Percentiles rank a stretch among this genome's conserved stretches.
These are phyloP conservation scores for Drusus annulatus DNA, from an alignment of 1,140 invertebrate genomes.

Conservation along the genomic window DNA sequence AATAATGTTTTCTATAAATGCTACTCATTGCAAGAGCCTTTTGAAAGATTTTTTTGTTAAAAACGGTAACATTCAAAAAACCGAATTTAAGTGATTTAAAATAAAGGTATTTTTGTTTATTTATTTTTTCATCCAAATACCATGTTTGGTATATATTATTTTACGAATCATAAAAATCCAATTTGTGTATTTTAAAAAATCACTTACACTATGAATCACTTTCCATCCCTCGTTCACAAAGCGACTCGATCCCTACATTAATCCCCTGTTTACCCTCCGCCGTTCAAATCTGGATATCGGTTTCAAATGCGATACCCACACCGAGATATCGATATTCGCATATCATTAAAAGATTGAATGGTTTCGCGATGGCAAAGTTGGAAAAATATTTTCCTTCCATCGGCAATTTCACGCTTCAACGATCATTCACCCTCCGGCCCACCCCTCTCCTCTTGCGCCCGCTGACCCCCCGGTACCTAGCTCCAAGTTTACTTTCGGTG, in stretches of 20 bases:
- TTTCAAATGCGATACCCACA: constrained; percentile 9
- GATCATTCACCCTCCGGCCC: constrained; percentile 37
- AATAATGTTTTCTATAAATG: too few relatives aligned
- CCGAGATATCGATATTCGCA: constrained; percentile 43
- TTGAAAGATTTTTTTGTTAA: too few relatives aligned
- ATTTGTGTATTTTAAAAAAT: neutral
- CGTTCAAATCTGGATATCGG: constrained; percentile 31
- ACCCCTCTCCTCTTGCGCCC: neutral
- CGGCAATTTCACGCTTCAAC: constrained; percentile 44
- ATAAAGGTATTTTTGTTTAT: too few relatives aligned
- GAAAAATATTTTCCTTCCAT: constrained; percentile 45
- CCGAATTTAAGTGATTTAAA: too few relatives aligned
- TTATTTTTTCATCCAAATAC: too few relatives aligned
- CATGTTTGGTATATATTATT: too few relatives aligned
- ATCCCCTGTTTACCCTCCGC: constrained; percentile 25
- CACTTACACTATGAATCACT: constrained; percentile 9
- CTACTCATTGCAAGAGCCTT: too few relatives aligned
- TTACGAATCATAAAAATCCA: too few relatives aligned
- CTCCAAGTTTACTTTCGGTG: neutral
- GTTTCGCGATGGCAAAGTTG: constrained; percentile 25
- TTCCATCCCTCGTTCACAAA: neutral
- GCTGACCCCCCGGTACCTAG: neutral
- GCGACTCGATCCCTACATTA: constrained; percentile 22
- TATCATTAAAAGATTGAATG: constrained; percentile 48
- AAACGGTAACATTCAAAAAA: too few relatives aligned